A percentile compares a stretch with the other conserved stretches of the same genome.
phyloP scores from a whole-genome alignment of 2,797 vertebrate genomes.

The Hoplostethus atlanticus region DNA sequence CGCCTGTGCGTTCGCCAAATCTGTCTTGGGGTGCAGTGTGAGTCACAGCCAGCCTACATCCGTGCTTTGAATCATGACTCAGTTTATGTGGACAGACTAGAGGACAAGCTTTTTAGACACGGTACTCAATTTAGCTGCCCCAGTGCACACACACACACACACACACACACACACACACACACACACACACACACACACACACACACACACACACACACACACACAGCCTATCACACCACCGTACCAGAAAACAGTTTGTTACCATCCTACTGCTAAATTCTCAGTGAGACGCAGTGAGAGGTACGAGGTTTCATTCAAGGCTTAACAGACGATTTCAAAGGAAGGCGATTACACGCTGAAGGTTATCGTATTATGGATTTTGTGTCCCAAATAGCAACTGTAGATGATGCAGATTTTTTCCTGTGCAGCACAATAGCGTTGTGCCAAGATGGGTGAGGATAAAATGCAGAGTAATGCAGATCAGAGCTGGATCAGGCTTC shows the following conservation, averaged over 20 bases:
- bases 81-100: constrained; percentile 64
- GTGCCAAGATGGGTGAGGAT: neutral
- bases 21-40: constrained; percentile 64
- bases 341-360: constrained; percentile 30
- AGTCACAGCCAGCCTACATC: constrained; percentile 64
- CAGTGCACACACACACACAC: neutral
- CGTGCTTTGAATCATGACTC: constrained; percentile 74
- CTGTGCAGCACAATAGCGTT: neutral
- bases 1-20: constrained; percentile 57
- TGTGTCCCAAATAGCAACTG: constrained; percentile 44
- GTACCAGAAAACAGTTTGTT: too few species aligned
- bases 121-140: constrained; percentile 47
- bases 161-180: neutral
- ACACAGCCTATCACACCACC: neutral
- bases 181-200: neutral
- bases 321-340: constrained; percentile 22
- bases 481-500: constrained; percentile 32
- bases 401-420: too few species aligned
- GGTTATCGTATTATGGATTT: constrained; percentile 57
- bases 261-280: too few species aligned
- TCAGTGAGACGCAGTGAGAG: neutral
- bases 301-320: constrained; percentile 16
- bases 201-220: neutral
- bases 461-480: constrained; percentile 35
- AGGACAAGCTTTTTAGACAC: constrained; percentile 64